These are phyloP conservation scores for Camptogramma bilineatum DNA, from an alignment of 2,888 invertebrate genomes.

Conservation along the genomic window DNA sequence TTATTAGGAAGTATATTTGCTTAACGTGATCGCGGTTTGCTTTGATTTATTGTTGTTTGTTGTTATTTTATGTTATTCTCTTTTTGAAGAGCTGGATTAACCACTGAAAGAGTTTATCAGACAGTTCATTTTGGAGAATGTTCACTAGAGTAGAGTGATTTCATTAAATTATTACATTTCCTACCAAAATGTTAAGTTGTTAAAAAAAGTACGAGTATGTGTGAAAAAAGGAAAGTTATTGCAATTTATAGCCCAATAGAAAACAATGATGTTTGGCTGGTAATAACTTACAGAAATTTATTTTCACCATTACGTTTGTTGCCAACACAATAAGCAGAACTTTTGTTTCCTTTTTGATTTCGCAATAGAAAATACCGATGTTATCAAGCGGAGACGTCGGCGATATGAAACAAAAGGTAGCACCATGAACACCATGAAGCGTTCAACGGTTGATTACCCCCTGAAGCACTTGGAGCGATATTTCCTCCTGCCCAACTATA, in stretches of 20 bases:
- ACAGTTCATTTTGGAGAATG: neutral
- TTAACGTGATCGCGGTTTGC: conserved; percentile 31
- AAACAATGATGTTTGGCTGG: conserved; percentile 24
- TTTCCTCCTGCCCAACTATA: conserved; percentile 46
- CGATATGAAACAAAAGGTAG: conserved; percentile 57
- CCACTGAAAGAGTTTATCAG: neutral
- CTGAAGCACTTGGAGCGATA: conserved; percentile 54
- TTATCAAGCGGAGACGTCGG: conserved; percentile 49
- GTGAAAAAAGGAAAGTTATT: neutral
- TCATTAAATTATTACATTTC: no score
- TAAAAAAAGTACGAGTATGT: neutral
- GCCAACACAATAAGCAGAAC: conserved; percentile 44
- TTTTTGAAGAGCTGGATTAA: neutral
- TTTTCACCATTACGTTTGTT: conserved; percentile 42
- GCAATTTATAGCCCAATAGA: conserved; percentile 9
- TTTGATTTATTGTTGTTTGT: conserved; percentile 31
- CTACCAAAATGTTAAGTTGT: neutral
- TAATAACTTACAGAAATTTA: conserved; percentile 43
- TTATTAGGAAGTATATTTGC: conserved; percentile 37
- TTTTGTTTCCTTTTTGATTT: conserved; percentile 46
- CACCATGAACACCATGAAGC: conserved; percentile 51
- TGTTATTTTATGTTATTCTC: conserved; percentile 25
- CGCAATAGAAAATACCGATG: conserved; percentile 48
- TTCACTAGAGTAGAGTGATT: neutral
- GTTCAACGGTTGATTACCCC: conserved; percentile 59